Percentiles rank a stretch among this genome's conserved stretches.
phyloP scores from a whole-genome alignment of 2,113 vertebrate genomes.

The Nycticebus coucang region DNA sequence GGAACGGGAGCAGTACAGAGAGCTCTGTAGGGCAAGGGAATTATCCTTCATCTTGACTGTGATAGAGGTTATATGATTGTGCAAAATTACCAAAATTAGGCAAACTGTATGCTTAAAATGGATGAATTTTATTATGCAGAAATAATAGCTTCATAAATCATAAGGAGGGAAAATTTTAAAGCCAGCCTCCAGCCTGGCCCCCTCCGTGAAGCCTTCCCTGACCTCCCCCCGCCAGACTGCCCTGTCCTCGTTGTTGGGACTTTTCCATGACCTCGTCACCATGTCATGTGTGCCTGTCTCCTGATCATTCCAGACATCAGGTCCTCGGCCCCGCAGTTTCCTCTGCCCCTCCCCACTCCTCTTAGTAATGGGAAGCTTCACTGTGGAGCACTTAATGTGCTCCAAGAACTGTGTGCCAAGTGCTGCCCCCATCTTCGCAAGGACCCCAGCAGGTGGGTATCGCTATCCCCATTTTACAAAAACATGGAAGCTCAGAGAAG shows the following conservation, averaged over 20 bases:
- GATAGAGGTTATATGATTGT: accelerated
- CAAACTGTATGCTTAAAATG: not conserved
- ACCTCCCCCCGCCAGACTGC: not conserved
- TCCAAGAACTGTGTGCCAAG: too few species aligned
- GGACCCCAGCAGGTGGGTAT: not conserved
- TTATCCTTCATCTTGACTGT: accelerated
- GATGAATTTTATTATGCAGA: accelerated
- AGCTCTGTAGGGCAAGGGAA: too few species aligned
- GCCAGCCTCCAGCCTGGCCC: not conserved
- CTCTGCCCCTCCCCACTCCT: accelerated
- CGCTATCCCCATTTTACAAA: not conserved
- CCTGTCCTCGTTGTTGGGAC: not conserved
- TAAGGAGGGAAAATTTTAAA: not conserved
- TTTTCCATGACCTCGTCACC: accelerated
- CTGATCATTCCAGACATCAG: accelerated
- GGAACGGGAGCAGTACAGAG: not conserved
- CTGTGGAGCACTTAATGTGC: accelerated
- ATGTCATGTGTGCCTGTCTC: accelerated
- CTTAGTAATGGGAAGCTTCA: accelerated
- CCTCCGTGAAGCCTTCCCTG: not conserved
- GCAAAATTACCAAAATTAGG: too few species aligned
- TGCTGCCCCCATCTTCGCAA: not conserved
- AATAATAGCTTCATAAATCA: not conserved
- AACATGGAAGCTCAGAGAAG: not conserved
- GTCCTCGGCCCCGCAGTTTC: not conserved